Base-by-base conservation (phyloP, 2,797 vertebrate genomes). In the Apogon talboti region DNA sequence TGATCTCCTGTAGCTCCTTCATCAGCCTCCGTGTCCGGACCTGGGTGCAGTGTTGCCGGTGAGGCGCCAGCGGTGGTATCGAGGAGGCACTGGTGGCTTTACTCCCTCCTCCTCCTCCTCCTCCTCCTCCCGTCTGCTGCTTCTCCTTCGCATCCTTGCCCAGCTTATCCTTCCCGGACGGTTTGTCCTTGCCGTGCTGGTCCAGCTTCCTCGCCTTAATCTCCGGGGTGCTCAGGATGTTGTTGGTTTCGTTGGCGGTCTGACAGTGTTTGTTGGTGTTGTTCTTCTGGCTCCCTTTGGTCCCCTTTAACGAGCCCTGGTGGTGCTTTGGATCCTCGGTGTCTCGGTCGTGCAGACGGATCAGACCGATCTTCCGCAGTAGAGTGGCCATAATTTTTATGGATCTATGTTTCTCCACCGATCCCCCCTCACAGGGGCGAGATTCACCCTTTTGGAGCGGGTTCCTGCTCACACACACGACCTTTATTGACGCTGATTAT, bases 1-100 rank as follows among this genome's bases (percentile, higher is more conserved):
- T 91, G 92, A 99, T 98, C 94, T 99, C 98, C 93, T 98, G 97
- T 74, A 99, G 96, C 93, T 99, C 98, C 93, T 99, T 99, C 98
- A 99, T 98, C 90, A 99, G 94, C 77, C 98, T 89, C 73, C 97
- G 94, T 88, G 95, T 99, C 92, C 98, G 94, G 82, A 98, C 98
- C 92, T 98, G 97, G 81, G 96, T 95, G 94, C 98, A 97, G 91
- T 98, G 97, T 88, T 95, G 96, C 88, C 95, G 94, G 82, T 94
- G 94, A 51, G 96, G 95, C 47, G 94, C 94, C 77, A 92, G 90
- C 71, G 95, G 90, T 47, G 92, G 87, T 79, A 93, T 79, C 15
- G 95, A 93, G 81, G 92, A 91, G 85, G 92, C 81, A 77, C 86
- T 86, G 86, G 89, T 84, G 59, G 94, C 92, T 89, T 94, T 95